Conservation (phyloP, 1,140 invertebrate species). For the Leptopilina boulardi region DNA sequence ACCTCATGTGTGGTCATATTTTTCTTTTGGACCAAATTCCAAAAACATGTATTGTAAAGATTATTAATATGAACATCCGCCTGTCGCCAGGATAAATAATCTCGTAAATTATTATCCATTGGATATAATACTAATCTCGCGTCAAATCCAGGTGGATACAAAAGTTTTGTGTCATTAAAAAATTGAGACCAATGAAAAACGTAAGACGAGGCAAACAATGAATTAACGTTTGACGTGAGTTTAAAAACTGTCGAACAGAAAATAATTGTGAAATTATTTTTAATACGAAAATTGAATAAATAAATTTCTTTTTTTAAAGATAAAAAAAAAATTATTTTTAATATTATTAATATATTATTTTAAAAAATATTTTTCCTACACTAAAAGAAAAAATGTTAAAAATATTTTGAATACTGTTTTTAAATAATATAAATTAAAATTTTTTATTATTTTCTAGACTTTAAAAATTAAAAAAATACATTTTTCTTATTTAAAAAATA, state of each 20-base stretch:
- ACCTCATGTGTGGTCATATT: slow-evolving; percentile 84
- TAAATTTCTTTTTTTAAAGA: no score
- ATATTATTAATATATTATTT: no score
- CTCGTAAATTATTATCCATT: slow-evolving; percentile 88
- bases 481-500: no score
- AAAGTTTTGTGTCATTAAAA: slow-evolving; percentile 82
- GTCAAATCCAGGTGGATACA: slow-evolving; percentile 95
- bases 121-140: slow-evolving; percentile 93
- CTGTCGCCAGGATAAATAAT: slow-evolving; percentile 98
- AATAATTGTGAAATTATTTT: slow-evolving; percentile 44
- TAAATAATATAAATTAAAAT: no score
- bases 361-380: no score
- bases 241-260: slow-evolving; percentile 79
- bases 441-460: no score
- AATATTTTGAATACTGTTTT: no score
- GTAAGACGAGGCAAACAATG: slow-evolving; percentile 92
- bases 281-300: no score
- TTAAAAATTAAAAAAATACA: no score
- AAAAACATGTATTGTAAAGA: slow-evolving; percentile 98
- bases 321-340: no score
- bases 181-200: slow-evolving; percentile 91
- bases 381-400: no score
- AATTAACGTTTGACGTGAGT: slow-evolving; percentile 89
- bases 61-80: slow-evolving; percentile 99
- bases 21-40: slow-evolving; percentile 89